These are phyloP conservation scores for Xenops minutus DNA, from an alignment of 2,797 vertebrate species.

Conservation along the genomic window DNA sequence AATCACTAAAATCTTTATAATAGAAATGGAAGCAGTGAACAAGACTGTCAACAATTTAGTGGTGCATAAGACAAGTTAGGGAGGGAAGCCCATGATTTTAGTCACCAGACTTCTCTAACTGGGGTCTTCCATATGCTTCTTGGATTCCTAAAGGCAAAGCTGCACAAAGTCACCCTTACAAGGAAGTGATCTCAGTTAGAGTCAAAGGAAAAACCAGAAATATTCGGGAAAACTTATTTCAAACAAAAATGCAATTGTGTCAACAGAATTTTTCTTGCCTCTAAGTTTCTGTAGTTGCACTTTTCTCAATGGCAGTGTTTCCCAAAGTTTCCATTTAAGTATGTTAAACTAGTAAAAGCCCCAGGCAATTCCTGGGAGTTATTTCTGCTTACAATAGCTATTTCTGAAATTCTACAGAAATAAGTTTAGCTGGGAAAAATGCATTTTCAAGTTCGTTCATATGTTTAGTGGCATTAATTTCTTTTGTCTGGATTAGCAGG, in stretches of 20 bases:
- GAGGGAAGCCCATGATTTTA: neutral
- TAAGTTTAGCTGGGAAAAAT: neutral
- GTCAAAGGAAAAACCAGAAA: neutral
- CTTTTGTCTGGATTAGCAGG: neutral
- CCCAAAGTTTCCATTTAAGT: neutral
- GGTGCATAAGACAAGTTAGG: neutral
- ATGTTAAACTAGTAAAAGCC: neutral
- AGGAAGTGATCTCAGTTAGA: neutral
- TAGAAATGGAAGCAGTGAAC: neutral
- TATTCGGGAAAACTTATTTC: neutral
- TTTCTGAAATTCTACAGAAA: neutral
- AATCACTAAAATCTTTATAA: neutral
- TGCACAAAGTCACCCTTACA: neutral
- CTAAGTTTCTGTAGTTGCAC: neutral
- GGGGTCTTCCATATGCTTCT: neutral
- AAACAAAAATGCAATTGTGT: neutral
- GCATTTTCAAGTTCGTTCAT: neutral
- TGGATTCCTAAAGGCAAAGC: neutral
- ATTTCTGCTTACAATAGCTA: neutral
- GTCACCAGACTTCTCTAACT: neutral
- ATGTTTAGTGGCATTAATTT: neutral
- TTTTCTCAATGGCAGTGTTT: neutral
- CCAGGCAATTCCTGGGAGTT: neutral
- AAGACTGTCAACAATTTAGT: neutral
- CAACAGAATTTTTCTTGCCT: neutral